These are phyloP conservation scores for Heliconius hewitsoni DNA, from an alignment of 1,140 invertebrate genomes.

Conservation along the genomic window DNA sequence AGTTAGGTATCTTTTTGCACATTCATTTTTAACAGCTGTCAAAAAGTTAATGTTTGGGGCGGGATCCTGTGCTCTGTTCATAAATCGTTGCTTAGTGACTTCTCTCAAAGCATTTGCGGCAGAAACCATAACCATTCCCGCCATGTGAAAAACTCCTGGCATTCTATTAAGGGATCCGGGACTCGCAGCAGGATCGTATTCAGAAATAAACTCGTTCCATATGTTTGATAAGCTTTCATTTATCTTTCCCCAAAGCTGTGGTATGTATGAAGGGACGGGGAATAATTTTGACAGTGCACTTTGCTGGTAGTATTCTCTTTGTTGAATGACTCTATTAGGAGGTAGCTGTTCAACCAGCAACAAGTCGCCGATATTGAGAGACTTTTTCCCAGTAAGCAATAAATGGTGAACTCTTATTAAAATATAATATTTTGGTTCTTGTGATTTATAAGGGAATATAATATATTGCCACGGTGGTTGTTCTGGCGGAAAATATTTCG, in stretches of 20 bases:
- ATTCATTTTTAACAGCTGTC: slow-evolving; percentile 69
- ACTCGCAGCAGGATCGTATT: slow-evolving; percentile 89
- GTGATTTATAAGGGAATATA: slow-evolving; percentile 83
- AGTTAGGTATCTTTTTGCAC: slow-evolving; percentile 75
- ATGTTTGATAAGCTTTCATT: slow-evolving; percentile 86
- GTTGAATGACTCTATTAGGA: slow-evolving; percentile 59
- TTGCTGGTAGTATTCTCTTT: slow-evolving; percentile 51
- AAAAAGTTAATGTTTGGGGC: slow-evolving; percentile 58
- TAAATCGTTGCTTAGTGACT: slow-evolving; percentile 69
- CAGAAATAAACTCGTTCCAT: slow-evolving; percentile 90
- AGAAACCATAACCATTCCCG: slow-evolving; percentile 83
- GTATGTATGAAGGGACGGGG: slow-evolving; percentile 84
- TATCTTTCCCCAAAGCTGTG: slow-evolving; percentile 85
- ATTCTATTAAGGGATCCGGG: slow-evolving; percentile 84
- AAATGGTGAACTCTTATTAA: slow-evolving; percentile 89
- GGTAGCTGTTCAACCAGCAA: slow-evolving; percentile 84
- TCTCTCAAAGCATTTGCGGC: slow-evolving; percentile 83
- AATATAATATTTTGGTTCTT: slow-evolving; percentile 86
- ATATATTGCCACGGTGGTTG: slow-evolving; percentile 91
- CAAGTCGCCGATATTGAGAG: slow-evolving; percentile 87
- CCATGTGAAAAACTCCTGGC: slow-evolving; percentile 83
- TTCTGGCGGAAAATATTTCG: slow-evolving; percentile 86
- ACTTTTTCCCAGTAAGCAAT: slow-evolving; percentile 85
- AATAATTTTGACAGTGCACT: slow-evolving; percentile 83
- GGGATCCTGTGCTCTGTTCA: slow-evolving; percentile 44